Evolutionary conservation across 2,888 invertebrate genomes (phyloP).

Genomic region (Cheilosia vulpina): DNA sequence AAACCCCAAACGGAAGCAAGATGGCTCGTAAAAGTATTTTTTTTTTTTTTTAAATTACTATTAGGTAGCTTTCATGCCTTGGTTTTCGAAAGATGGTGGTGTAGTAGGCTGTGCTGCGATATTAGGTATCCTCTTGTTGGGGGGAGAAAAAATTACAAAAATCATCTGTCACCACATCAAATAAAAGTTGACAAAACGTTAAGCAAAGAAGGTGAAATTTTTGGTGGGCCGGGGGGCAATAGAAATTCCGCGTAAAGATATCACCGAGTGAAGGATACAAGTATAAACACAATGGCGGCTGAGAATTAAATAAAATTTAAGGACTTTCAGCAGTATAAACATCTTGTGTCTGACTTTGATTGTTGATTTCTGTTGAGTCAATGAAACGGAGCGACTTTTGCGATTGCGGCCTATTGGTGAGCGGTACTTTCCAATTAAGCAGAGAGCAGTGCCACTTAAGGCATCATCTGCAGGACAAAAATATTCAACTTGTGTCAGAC

Average conservation of each 20-base stretch:
- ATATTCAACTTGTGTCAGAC: background rate
- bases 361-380: constrained; percentile 59
- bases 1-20: constrained; percentile 42
- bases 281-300: background rate
- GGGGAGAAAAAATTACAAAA: constrained; percentile 61
- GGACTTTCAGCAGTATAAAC: constrained; percentile 58
- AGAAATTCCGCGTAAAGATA: background rate
- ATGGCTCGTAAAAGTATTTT: constrained; percentile 56
- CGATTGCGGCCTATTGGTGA: background rate
- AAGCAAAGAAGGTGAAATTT: constrained; percentile 66
- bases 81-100: background rate
- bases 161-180: constrained; percentile 75
- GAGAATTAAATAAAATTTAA: constrained; percentile 68
- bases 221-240: background rate
- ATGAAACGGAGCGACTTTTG: constrained; percentile 25
- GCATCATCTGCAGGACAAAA: background rate
- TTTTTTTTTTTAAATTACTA: constrained; percentile 49
- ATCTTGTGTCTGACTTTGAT: constrained; percentile 63
- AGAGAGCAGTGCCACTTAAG: background rate
- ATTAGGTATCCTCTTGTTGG: constrained; percentile 34
- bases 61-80: constrained; percentile 7
- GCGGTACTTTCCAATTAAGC: background rate
- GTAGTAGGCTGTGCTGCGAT: constrained; percentile 33
- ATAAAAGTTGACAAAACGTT: constrained; percentile 74
- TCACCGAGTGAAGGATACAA: background rate